phyloP scores from a whole-genome alignment of 2,797 vertebrate species.

The Sebastes flavidus region DNA sequence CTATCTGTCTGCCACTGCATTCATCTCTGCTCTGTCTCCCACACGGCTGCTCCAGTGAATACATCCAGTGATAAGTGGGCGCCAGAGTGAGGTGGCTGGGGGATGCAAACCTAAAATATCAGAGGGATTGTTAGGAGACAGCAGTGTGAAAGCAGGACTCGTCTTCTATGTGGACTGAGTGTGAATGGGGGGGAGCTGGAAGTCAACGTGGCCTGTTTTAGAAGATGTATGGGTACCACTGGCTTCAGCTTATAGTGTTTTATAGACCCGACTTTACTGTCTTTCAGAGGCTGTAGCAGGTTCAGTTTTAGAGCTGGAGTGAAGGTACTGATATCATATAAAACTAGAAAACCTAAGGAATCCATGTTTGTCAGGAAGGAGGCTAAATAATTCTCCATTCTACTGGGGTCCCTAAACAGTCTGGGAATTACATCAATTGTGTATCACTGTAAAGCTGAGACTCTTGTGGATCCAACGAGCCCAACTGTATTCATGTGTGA shows the following conservation, averaged over 20 bases:
- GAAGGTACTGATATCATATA: too few relatives aligned
- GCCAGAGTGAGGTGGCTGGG: slow-evolving; percentile 43
- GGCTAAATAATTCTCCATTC: too few relatives aligned
- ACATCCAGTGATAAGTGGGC: slow-evolving; percentile 57
- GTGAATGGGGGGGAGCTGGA: background rate
- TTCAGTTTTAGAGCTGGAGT: too few relatives aligned
- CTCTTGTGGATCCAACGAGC: too few relatives aligned
- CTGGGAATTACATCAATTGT: too few relatives aligned
- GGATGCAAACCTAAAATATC: slow-evolving; percentile 21
- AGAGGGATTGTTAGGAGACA: slow-evolving; percentile 7
- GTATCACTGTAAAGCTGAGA: too few relatives aligned
- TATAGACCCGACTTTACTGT: background rate
- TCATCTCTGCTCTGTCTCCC: slow-evolving; percentile 61
- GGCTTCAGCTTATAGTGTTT: background rate
- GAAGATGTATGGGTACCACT: background rate
- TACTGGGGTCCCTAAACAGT: too few relatives aligned
- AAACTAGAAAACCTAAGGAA: too few relatives aligned
- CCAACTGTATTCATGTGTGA: too few relatives aligned
- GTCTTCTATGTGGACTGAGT: background rate
- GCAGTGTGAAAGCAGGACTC: background rate
- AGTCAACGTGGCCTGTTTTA: background rate
- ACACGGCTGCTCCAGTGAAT: slow-evolving; percentile 43
- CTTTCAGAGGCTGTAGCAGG: too few relatives aligned
- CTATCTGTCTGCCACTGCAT: slow-evolving; percentile 68
- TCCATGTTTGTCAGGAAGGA: too few relatives aligned